A percentile compares a stretch with the other conserved stretches of the same genome.
Evolutionary conservation across 35 echinoderm and acorn worm genomes (phyloP).

Genomic region (Apostichopus parvimensis): DNA sequence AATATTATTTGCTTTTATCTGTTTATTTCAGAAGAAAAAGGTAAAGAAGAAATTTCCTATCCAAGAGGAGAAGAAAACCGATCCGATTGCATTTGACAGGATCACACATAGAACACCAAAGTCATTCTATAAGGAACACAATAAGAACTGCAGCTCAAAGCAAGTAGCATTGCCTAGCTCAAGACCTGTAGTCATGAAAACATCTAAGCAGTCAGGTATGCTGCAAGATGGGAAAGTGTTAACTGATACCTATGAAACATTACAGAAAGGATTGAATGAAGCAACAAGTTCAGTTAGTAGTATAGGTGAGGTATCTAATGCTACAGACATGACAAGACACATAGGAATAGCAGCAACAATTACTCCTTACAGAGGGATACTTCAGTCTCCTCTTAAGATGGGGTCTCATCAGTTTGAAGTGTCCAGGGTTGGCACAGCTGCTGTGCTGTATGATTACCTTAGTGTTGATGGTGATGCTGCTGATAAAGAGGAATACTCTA

Average conservation of each 20-base stretch:
- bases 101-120: constrained; percentile 33
- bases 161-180: not conserved
- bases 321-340: constrained; percentile 6
- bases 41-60: constrained; percentile 18
- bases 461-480: not conserved
- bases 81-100: constrained; percentile 16
- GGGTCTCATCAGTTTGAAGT: not conserved
- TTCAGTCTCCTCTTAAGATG: not conserved
- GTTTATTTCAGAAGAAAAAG: constrained; percentile 39
- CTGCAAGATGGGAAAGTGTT: not conserved
- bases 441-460: constrained; percentile 44
- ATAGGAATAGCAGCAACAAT: not conserved
- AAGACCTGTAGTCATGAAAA: not conserved
- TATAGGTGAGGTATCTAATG: constrained; percentile 1
- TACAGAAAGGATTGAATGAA: constrained; percentile 14
- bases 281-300: constrained; percentile 24
- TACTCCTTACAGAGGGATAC: not conserved
- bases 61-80: constrained; percentile 35
- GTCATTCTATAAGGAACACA: constrained; percentile 40
- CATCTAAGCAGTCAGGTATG: too few species aligned
- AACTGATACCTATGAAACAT: not conserved
- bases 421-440: constrained; percentile 28
- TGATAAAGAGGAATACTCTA: not conserved
- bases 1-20: not conserved
- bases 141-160: constrained; percentile 40